phyloP scores from a whole-genome alignment of 2,113 vertebrate species.

The Python bivittatus region DNA sequence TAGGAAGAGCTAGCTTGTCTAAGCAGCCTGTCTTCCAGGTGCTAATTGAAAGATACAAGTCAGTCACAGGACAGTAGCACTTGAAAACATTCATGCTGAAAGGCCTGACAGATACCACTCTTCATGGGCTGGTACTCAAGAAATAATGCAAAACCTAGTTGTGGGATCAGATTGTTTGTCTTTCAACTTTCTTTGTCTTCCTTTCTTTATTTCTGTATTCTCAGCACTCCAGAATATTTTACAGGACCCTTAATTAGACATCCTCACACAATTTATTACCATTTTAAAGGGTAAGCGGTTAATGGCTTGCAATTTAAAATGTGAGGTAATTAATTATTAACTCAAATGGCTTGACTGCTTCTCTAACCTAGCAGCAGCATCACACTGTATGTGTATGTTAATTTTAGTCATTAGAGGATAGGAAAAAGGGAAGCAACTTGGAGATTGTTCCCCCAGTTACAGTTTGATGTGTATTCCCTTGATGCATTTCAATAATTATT shows the following conservation, averaged over 20 bases:
- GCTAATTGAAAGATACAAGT: not conserved
- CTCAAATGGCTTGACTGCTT: constrained; percentile 72
- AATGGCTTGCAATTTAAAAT: constrained; percentile 72
- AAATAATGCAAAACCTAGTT: not conserved
- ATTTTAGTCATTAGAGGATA: constrained; percentile 67
- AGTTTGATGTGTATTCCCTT: not conserved
- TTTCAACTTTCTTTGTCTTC: constrained; percentile 47
- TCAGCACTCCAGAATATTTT: constrained; percentile 70
- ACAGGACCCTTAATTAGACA: constrained; percentile 75
- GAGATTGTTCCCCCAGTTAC: constrained; percentile 45
- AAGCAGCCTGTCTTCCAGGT: not conserved
- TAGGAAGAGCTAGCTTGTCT: not conserved
- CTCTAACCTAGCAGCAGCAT: constrained; percentile 67
- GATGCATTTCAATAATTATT: not conserved
- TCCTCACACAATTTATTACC: constrained; percentile 75
- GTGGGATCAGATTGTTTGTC: constrained; percentile 35
- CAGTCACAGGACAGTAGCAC: not conserved
- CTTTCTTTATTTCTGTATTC: constrained; percentile 38
- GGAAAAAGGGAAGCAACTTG: constrained; percentile 51
- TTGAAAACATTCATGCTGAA: not conserved
- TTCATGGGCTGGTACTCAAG: not conserved
- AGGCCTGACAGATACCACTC: not conserved
- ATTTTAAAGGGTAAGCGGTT: constrained; percentile 78
- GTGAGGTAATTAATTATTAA: constrained; percentile 78
- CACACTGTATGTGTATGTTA: constrained; percentile 65